Evolutionary conservation across 2,797 vertebrate genomes (phyloP).

Genomic region (Sebastolobus alascanus): DNA sequence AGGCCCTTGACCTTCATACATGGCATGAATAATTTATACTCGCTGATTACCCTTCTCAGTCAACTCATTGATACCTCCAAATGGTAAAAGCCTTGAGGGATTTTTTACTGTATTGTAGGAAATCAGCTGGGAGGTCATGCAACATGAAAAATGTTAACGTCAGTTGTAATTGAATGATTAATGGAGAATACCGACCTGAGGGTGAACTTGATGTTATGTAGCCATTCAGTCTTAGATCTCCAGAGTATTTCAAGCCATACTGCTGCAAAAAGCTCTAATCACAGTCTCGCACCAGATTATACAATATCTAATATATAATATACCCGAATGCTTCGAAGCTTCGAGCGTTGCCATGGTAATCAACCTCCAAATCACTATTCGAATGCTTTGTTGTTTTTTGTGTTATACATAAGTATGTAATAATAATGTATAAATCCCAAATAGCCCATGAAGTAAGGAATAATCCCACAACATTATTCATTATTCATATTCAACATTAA

Average conservation of each 20-base stretch:
- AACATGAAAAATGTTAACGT: constrained; percentile 11
- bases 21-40: constrained; percentile 71
- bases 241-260: neutral
- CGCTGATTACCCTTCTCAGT: constrained; percentile 45
- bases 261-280: neutral
- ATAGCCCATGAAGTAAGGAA: no score
- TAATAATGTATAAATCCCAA: no score
- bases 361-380: no score
- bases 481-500: no score
- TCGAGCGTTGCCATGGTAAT: no score
- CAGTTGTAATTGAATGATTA: constrained; percentile 21
- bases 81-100: constrained; percentile 25
- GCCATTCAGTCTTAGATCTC: neutral
- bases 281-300: neutral
- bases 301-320: neutral
- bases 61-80: constrained; percentile 53
- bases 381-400: no score
- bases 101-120: constrained; percentile 21
- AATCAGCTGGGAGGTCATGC: constrained; percentile 27
- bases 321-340: no score
- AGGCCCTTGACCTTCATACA: constrained; percentile 69
- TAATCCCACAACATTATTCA: no score
- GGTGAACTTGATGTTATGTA: constrained; percentile 21
- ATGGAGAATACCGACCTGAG: constrained; percentile 15
- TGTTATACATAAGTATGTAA: no score